A percentile compares a stretch with the other conserved stretches of the same genome.
These are phyloP conservation scores for Phymastichus coffea DNA, from an alignment of 1,140 invertebrate genomes.

Conservation along the genomic window DNA sequence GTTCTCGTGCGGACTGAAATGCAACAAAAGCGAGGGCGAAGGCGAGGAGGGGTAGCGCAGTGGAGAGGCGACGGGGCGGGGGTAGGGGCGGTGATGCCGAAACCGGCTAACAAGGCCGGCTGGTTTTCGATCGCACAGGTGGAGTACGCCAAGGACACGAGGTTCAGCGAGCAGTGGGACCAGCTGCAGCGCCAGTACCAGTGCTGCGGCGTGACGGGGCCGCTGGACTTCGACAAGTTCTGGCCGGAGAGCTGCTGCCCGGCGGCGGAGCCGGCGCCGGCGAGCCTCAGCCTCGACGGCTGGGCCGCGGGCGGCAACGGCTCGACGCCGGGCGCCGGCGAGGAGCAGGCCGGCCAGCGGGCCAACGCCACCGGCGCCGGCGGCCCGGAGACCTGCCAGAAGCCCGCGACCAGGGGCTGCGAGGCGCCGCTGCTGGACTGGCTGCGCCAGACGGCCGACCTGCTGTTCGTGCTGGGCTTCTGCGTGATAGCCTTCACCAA, in stretches of 20 bases:
- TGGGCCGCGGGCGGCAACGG: background rate
- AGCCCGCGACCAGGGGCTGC: conserved; percentile 62
- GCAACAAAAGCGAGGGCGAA: too few relatives aligned
- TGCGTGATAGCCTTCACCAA: conserved; percentile 89
- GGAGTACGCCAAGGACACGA: conserved; percentile 71
- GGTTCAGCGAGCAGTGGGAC: conserved; percentile 80
- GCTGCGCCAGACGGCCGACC: conserved; percentile 75
- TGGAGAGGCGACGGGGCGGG: too few relatives aligned
- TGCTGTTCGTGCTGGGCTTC: conserved; percentile 82
- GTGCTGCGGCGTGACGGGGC: conserved; percentile 78
- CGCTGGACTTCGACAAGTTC: conserved; percentile 61
- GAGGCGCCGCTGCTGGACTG: conserved; percentile 69
- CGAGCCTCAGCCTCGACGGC: background rate
- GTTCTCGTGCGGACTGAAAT: too few relatives aligned
- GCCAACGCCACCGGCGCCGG: conserved; percentile 43
- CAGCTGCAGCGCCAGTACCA: conserved; percentile 71
- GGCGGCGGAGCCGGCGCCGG: background rate
- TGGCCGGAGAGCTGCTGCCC: conserved; percentile 59
- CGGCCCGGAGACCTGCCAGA: conserved; percentile 46
- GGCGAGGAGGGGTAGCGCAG: too few relatives aligned
- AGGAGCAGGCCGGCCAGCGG: conserved; percentile 35
- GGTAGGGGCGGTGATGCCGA: too few relatives aligned
- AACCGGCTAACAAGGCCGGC: too few relatives aligned
- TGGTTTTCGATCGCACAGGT: too few relatives aligned
- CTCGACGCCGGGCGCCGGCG: too few relatives aligned